phyloP scores from a whole-genome alignment of 2,888 invertebrate species.

The Acronicta leporina region DNA sequence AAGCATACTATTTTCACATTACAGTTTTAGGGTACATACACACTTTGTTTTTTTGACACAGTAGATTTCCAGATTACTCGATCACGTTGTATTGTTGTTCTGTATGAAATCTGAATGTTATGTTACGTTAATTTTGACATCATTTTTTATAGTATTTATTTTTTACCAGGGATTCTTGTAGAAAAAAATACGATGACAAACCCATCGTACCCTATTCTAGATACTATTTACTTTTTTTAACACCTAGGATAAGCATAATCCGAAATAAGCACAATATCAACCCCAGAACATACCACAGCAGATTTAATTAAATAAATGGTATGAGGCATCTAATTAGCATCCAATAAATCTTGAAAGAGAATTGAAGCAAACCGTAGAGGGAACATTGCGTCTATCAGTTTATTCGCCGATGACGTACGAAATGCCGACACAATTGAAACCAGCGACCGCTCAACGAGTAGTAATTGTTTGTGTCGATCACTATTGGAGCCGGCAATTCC shows the following conservation, averaged over 20 bases:
- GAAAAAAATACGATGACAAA: too few species aligned
- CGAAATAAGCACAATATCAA: too few species aligned
- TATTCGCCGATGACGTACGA: slow-evolving; percentile 61
- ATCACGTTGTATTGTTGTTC: slow-evolving; percentile 19
- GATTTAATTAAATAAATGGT: slow-evolving; percentile 59
- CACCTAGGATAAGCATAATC: too few species aligned
- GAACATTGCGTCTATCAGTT: slow-evolving; percentile 33
- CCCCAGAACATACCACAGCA: slow-evolving; percentile 42
- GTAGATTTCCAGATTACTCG: slow-evolving; percentile 26
- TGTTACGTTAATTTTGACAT: too few species aligned
- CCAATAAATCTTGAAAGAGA: slow-evolving; percentile 47
- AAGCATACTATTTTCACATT: slow-evolving; percentile 1
- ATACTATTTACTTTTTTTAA: too few species aligned
- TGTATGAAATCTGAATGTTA: too few species aligned
- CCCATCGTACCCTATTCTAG: too few species aligned
- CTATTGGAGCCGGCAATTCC: slow-evolving; percentile 72
- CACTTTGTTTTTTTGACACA: slow-evolving; percentile 23
- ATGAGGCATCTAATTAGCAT: slow-evolving; percentile 52
- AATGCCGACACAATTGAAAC: slow-evolving; percentile 82
- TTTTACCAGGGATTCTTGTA: too few species aligned
- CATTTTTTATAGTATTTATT: too few species aligned
- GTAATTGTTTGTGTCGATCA: slow-evolving; percentile 82
- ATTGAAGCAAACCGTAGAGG: slow-evolving; percentile 28
- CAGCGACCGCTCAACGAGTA: slow-evolving; percentile 79
- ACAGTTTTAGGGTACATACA: slow-evolving; percentile 6